Conservation (phyloP, 2,888 invertebrate genomes). For the Mesorhabditis spiculigera region DNA sequence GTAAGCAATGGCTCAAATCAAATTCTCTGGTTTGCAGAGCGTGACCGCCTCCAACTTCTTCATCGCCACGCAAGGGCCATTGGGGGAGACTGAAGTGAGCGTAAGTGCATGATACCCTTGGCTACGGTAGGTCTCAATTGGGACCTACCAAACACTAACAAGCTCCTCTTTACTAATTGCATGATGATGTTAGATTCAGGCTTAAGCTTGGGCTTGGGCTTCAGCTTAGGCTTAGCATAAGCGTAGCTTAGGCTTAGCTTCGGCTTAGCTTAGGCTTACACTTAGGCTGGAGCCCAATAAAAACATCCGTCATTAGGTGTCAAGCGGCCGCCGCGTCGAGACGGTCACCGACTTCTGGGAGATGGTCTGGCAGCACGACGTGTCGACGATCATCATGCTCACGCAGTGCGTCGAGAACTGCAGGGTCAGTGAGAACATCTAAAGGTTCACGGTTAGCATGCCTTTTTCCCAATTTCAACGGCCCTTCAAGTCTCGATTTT, state of each 20-base stretch:
- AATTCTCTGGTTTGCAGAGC: slow-evolving; percentile 15
- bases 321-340: slow-evolving; percentile 15
- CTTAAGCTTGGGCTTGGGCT: no score
- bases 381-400: slow-evolving; percentile 46
- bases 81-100: slow-evolving; percentile 11
- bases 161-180: no score
- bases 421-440: slow-evolving; percentile 16
- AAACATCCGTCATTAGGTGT: slow-evolving; percentile 11
- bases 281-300: no score
- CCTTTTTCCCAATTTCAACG: no score
- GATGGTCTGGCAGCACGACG: slow-evolving; percentile 48
- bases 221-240: no score
- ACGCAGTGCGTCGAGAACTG: slow-evolving; percentile 33
- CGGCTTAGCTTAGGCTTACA: no score
- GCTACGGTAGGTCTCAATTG: no score
- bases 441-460: no score
- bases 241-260: no score
- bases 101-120: not conserved
- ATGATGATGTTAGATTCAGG: no score
- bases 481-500: slow-evolving; percentile 11
- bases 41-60: slow-evolving; percentile 19
- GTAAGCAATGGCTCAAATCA: not conserved
- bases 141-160: no score
- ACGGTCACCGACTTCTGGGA: slow-evolving; percentile 50
- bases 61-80: slow-evolving; percentile 26